These are phyloP conservation scores for Mormyrus lacerda DNA, from an alignment of 2,113 vertebrate genomes.

Conservation along the genomic window DNA sequence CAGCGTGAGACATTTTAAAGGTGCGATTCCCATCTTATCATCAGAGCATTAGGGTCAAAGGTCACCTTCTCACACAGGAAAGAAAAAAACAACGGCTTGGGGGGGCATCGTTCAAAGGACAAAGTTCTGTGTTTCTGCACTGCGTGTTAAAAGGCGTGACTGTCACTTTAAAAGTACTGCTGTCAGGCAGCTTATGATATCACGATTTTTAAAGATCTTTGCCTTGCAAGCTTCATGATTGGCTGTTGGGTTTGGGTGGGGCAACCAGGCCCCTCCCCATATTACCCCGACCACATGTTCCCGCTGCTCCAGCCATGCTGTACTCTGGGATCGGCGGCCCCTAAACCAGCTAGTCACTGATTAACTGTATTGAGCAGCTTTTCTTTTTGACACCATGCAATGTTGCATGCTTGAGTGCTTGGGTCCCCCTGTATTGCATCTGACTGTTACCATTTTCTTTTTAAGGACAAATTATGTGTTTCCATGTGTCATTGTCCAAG, in stretches of 20 bases:
- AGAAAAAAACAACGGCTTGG: not conserved
- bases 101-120: not conserved
- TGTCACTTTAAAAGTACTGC: conserved; percentile 1
- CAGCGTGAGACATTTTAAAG: not conserved
- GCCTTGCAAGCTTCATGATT: not conserved
- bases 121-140: not conserved
- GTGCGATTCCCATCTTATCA: conserved; percentile 10
- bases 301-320: not conserved
- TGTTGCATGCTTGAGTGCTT: not conserved
- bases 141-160: not conserved
- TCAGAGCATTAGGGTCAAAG: not conserved
- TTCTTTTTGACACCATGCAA: not conserved
- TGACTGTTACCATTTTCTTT: not conserved
- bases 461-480: not conserved
- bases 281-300: not conserved
- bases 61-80: not conserved
- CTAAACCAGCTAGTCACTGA: conserved; percentile 5
- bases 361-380: not conserved
- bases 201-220: not conserved
- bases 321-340: not conserved
- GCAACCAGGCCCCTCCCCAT: not conserved
- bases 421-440: not conserved
- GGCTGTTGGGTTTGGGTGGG: not conserved
- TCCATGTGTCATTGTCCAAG: not conserved
- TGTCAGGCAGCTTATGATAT: not conserved